Percentiles rank a stretch among this genome's conserved stretches.
Evolutionary conservation across 1,140 invertebrate species (phyloP).

Genomic region (Apocrypta bakeri): DNA sequence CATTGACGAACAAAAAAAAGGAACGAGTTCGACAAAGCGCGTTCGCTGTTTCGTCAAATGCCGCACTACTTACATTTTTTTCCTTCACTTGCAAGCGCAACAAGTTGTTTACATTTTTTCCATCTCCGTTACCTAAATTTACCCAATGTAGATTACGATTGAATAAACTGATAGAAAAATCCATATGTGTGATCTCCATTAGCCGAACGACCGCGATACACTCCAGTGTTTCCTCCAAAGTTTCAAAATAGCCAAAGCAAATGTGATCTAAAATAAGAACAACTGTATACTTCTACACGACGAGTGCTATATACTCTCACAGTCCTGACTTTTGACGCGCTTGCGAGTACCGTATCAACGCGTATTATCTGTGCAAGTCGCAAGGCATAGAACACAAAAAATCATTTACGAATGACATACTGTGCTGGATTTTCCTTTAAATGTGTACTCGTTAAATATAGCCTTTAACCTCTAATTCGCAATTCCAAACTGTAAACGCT

Average conservation of each 20-base stretch:
- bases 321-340: not conserved
- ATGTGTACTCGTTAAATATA: too few species aligned
- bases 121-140: not conserved
- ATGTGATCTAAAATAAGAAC: not conserved
- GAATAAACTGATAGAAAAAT: too few species aligned
- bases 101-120: slow-evolving; percentile 32
- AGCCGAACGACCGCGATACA: not conserved
- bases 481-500: too few species aligned
- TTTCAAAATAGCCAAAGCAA: not conserved
- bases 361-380: not conserved
- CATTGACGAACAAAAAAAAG: not conserved
- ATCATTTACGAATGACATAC: too few species aligned
- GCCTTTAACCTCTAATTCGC: too few species aligned
- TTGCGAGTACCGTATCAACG: not conserved
- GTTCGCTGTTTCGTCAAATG: not conserved
- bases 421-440: too few species aligned
- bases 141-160: not conserved
- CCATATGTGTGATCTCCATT: too few species aligned
- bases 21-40: not conserved
- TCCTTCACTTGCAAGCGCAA: not conserved
- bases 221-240: not conserved
- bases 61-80: not conserved
- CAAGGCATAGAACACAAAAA: not conserved
- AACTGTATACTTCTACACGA: not conserved
- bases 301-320: not conserved